phyloP scores from a whole-genome alignment of 2,113 vertebrate genomes.

The Hippoglossus stenolepis region DNA sequence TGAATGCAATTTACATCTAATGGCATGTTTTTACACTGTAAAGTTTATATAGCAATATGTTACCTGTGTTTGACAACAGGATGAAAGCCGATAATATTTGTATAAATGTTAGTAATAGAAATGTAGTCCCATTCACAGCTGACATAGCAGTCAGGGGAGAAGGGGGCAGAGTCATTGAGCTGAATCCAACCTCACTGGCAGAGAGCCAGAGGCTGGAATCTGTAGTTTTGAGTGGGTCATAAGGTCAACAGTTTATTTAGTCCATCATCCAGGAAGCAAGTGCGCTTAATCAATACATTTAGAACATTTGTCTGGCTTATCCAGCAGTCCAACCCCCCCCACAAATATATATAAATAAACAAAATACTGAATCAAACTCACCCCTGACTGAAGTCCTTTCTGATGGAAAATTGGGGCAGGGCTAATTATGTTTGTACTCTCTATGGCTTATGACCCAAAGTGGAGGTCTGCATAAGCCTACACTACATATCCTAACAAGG shows the following conservation, averaged over 20 bases:
- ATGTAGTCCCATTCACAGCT: conserved; percentile 4
- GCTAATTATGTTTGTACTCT: too few relatives aligned
- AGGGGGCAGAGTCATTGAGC: neutral
- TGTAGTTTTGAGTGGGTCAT: neutral
- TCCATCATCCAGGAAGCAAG: conserved; percentile 7
- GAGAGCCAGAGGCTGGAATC: neutral
- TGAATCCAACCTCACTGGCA: conserved; percentile 4
- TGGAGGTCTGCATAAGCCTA: conserved; percentile 5
- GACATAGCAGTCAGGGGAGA: neutral
- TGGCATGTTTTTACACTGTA: conserved; percentile 12
- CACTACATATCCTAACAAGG: neutral
- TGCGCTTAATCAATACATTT: conserved; percentile 23
- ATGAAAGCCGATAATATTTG: conserved; percentile 30
- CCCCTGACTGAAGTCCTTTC: too few relatives aligned
- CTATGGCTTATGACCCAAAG: too few relatives aligned
- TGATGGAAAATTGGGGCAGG: too few relatives aligned
- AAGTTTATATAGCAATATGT: conserved; percentile 17
- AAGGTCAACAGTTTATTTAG: conserved; percentile 33
- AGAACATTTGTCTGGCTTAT: conserved; percentile 24
- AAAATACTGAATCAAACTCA: conserved; percentile 9
- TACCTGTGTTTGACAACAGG: conserved; percentile 36
- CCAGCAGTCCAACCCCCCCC: neutral
- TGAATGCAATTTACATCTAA: conserved; percentile 42
- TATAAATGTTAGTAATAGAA: conserved; percentile 22
- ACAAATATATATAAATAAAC: neutral